Conservation (phyloP, 2,888 invertebrate species). For the Hipparchia sbordonii region DNA sequence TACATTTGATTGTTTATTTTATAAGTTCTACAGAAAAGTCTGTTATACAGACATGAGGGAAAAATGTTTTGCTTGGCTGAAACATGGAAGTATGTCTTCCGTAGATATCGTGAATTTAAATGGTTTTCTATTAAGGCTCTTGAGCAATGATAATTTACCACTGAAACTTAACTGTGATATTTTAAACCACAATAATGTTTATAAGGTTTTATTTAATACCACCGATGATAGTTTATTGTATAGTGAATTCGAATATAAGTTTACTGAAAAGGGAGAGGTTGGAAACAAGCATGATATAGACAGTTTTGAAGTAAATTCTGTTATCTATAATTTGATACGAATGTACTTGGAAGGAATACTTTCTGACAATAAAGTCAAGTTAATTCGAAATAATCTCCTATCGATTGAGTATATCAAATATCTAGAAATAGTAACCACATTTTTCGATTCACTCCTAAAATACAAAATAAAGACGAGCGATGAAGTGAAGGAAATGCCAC, state of each 20-base stretch:
- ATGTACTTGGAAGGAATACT: constrained; percentile 50
- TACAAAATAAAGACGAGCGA: constrained; percentile 47
- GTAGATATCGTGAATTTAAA: constrained; percentile 36
- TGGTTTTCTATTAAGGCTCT: constrained; percentile 58
- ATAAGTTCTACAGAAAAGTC: constrained; percentile 66
- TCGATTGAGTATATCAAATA: constrained; percentile 52
- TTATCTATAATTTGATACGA: constrained; percentile 50
- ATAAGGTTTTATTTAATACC: constrained; percentile 57
- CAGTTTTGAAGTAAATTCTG: constrained; percentile 43
- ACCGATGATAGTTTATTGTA: constrained; percentile 64
- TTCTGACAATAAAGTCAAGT: constrained; percentile 37
- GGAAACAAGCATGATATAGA: constrained; percentile 18
- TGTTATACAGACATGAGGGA: constrained; percentile 53
- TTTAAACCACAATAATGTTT: constrained; percentile 41
- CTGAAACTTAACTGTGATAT: constrained; percentile 4
- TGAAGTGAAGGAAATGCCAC: constrained; percentile 46
- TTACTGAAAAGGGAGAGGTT: constrained; percentile 30
- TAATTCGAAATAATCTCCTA: constrained; percentile 45
- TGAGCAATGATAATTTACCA: constrained; percentile 63
- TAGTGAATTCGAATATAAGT: constrained; percentile 63
- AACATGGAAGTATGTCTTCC: constrained; percentile 47
- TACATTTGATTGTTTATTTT: constrained; percentile 59
- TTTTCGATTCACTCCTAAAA: constrained; percentile 56
- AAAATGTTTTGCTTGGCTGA: constrained; percentile 64
- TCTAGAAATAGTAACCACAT: constrained; percentile 50